Base-by-base conservation (phyloP, 2,797 vertebrate species). In the Caiman crocodilus region DNA sequence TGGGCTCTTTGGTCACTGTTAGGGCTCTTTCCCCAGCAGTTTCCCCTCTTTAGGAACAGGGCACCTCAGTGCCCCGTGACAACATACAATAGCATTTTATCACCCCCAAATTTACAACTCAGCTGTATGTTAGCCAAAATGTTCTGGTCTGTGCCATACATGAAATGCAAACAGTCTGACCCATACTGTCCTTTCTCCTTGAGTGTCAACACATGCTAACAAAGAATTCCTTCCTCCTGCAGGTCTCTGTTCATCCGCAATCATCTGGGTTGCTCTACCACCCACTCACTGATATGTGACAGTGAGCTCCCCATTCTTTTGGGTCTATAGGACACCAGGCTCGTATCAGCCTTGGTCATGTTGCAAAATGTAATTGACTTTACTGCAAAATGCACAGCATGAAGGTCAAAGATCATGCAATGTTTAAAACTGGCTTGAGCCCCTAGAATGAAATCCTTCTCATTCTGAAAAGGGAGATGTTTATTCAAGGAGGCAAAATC, bases 281-380 rank as follows among this genome's bases (percentile, higher is more conserved):
- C 92, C 56, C 88, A 64, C 32, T 76, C 93, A 84, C n/a, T 84
- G 82, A 76, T 42, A 84, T 78, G 82, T 85, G 87, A 80, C 86
- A 85, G 75, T 80, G 87, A 95, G 67, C 56, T 73, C 5, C 79
- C 65, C 50, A 58, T 76, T 89, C 63, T 90, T 94, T 79, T 50
- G 87, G 76, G 82, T 94, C 42, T 42, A 91, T 87, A 20, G 32
- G 65, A 32, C 32, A 87, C 50, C 30, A 17, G 63, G 60, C 76
- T 96, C 94, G 90, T 26, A 17, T 92, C 63, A 58, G 82, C 80
- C 84, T 17, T 89, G 35, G 35, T 73, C 23, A 32, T 73, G 67
- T 67, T 85, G 75, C 90, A 42, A 76, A 89, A 94, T 90, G 73
- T 74, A 67, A 83, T 93, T 96, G 88, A 95, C 82, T 88, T 87